Conservation (phyloP, 1,140 invertebrate species). For the Oreohelix idahoensis region DNA sequence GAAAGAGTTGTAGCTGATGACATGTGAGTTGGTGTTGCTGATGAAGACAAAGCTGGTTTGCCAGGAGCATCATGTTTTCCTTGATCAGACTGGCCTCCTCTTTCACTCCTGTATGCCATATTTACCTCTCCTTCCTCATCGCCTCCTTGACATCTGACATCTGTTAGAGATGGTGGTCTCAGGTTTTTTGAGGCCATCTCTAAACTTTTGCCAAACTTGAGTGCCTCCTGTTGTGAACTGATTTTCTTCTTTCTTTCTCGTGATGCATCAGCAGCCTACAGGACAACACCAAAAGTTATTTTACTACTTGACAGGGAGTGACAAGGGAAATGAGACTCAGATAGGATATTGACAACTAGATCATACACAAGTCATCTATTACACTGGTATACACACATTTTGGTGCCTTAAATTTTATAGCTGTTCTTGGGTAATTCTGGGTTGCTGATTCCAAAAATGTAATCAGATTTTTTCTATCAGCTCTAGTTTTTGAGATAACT, state of each 20-base stretch:
- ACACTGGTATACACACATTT: too few relatives aligned
- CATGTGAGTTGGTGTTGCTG: neutral
- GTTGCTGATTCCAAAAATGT: too few relatives aligned
- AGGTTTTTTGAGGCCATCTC: conserved; percentile 63
- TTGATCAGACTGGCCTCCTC: neutral
- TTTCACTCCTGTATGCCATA: neutral
- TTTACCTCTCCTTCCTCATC: neutral
- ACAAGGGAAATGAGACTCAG: too few relatives aligned
- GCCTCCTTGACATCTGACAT: neutral
- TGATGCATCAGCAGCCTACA: conserved; percentile 59
- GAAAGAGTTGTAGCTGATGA: neutral
- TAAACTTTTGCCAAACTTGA: conserved; percentile 66
- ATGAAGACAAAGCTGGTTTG: neutral
- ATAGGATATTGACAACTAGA: too few relatives aligned
- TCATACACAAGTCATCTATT: too few relatives aligned
- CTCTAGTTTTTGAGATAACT: too few relatives aligned
- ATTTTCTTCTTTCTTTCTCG: conserved; percentile 65
- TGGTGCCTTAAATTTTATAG: too few relatives aligned
- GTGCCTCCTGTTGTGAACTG: conserved; percentile 55
- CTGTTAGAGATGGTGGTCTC: conserved; percentile 41
- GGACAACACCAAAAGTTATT: neutral
- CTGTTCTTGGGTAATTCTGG: too few relatives aligned
- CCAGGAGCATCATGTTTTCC: neutral
- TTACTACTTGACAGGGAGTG: neutral
- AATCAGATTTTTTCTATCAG: too few relatives aligned